These are phyloP conservation scores for Electrophaes corylata DNA, from an alignment of 2,888 invertebrate species.

Conservation along the genomic window DNA sequence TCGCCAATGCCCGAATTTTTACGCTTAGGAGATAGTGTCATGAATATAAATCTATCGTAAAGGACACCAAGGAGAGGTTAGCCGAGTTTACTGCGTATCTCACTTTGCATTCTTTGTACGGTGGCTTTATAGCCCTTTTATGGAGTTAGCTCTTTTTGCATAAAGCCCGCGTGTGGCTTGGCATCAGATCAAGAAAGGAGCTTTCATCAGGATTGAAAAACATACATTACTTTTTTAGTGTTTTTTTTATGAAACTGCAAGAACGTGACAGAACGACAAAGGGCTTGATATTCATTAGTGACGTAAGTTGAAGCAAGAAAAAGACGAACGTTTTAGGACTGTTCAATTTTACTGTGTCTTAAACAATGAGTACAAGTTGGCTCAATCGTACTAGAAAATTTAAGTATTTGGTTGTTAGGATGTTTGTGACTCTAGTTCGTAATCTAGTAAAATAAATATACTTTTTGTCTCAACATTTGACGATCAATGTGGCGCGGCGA, in stretches of 20 bases:
- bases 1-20: constrained; percentile 83
- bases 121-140: constrained; percentile 78
- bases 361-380: background rate
- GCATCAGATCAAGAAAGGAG: constrained; percentile 29
- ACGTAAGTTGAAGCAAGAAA: background rate
- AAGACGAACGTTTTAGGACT: background rate
- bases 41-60: constrained; percentile 84
- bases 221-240: constrained; percentile 17
- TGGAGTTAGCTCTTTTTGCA: constrained; percentile 79
- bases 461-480: too few relatives aligned
- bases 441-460: too few relatives aligned
- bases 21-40: constrained; percentile 82
- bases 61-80: constrained; percentile 77
- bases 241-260: constrained; percentile 18
- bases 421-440: too few relatives aligned
- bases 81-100: constrained; percentile 74
- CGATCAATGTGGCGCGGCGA: too few relatives aligned
- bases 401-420: background rate
- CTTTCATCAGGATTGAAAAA: constrained; percentile 32
- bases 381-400: background rate
- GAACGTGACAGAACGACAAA: constrained; percentile 21
- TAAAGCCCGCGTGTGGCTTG: constrained; percentile 59
- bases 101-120: constrained; percentile 83
- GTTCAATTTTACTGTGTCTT: background rate
- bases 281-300: constrained; percentile 5